Evolutionary conservation across 2,797 vertebrate genomes (phyloP), one percentile per base, ranked within the genome.

Genomic region (Danio kyathit): DNA sequence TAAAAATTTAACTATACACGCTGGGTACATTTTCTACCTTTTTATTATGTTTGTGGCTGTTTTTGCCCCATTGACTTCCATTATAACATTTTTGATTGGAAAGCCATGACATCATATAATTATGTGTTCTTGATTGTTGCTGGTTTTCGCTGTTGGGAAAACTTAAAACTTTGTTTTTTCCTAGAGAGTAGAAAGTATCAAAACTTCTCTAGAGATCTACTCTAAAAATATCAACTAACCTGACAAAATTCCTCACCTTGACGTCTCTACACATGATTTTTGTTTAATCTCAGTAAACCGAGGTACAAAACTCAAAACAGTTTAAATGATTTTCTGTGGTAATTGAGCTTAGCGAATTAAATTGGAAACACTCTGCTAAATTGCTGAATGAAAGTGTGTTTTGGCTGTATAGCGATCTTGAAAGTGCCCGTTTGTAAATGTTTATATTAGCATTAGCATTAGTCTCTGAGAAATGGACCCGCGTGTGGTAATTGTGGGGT

Each of bases 381-480:
- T 49, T n/a, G 46, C 21, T 51, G 4, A 7, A 13, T 49, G 44
- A 49, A 63, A 51, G 59, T 63, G 59, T 9, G 16, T n/a, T 60
- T 60, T 29, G 54, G 2, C 29, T 29, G 16, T 57, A 41, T 9
- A 80, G 11, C 0, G 2, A 14, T 56, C 16, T 60, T 64, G n/a
- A 74, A 61, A 63, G 12, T 17, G 46, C 12, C 44, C 12, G 11
- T 67, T 48, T 46, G 56, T 71, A 49, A 60, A 74, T 11, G 7
- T 52, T 64, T 76, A 8, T 19, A 75, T 75, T 63, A 63, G 73
- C 44, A 48, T 44, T 48, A 21, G 44, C 46, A 51, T 75, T 75
- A 64, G 48, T 63, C 46, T 76, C 2, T 52, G 56, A 70, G 66
- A 79, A 71, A 61, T 40, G 10, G 59, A 52, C 59, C 69, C 43